Base-by-base conservation (phyloP, 2,797 vertebrate genomes). In the Mormyrus hasselquistii region DNA sequence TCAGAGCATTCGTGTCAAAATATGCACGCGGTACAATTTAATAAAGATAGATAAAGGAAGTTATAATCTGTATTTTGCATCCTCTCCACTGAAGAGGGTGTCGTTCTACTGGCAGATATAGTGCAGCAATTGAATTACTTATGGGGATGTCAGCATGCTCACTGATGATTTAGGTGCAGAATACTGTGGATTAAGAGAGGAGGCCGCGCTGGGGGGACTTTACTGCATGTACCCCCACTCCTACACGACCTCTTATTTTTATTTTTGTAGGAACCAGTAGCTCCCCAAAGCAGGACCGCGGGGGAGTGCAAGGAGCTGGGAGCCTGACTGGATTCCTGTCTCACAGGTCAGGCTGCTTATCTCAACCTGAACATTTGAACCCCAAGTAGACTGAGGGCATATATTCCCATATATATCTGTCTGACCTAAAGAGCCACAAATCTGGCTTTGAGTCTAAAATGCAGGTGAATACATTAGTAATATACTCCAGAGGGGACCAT, bases 211-310 rank as follows among this genome's bases (percentile, higher is more conserved):
- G 38, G 38, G 52, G 8, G 38, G 55, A 59, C 29, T 62, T 7
- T 87, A 87, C 62, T 87, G 86, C 53, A 38, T 41, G 25, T n/a
- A 41, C 34, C 34, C 83, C n/a, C 44, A 87, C 86, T 87, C 86
- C 86, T 55, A 62, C 86, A 41, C 53, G 62, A n/a, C 53, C 55
- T 59, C 25, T 57, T 87, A 87, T 87, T 87, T 87, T 62, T 59
- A 59, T 59, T 53, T 87, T 87, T 87, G 86, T 38, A 59, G 53
- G 53, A 38, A 87, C 29, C 34, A 59, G 52, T 41, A 87, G 86
- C 53, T 59, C 53, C 86, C 86, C n/a, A 55, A 87, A 16, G 86
- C 34, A 59, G 34, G 19, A 44, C 34, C 29, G 14, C 2, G 55
- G 29, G 34, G 86, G 86, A 87, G 53, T 44, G 44, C 34, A 87